Base-by-base conservation (phyloP, 1,140 invertebrate genomes). In the Steinernema khuongi region DNA sequence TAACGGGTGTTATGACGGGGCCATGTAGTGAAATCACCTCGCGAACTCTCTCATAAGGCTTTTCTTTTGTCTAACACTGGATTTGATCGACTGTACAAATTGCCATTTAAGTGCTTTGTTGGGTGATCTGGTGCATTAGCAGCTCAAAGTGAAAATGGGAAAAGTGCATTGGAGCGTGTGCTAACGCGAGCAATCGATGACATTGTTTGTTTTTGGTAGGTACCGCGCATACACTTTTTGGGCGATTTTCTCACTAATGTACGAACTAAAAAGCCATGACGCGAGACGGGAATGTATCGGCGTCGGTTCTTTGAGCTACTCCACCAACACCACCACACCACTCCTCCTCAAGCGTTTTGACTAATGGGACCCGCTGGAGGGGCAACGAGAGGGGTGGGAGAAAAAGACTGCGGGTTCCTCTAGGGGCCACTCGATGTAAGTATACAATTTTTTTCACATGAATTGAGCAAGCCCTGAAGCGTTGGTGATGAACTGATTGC, bases 171-270 rank as follows among this genome's bases (percentile, higher is more conserved):
- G 50, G 22, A 14, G 50, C 26, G 7, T 60, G 50, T 60, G 50
- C 19, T n/a, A 11, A 60, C 14, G 50, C 36, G n/a, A 41, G 36
- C 50, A 22, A 60, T 60, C 50, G 50, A 60, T 60, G 7, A 22
- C 50, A 60, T 14, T 60, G 50, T 60, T 60, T 60, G 50, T 60
- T 60, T 60, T 60, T 60, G 50, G 4, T 22, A 22, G 4, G 14
- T 14, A 60, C 26, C 22, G 19, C 50, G 50, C 50, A 26, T 22
- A 22, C 7, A 60, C 4, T 60, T 60, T 60, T 60, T 26, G 19
- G 26, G 26, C 50, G 50, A 60, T 60, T 60, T 60, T 60, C 50
- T 22, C 19, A 60, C 50, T 60, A 60, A 60, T 60, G 50, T 60
- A 60, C 4, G 22, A 22, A n/a, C n/a, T n/a, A 60, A 60, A 22